These are phyloP conservation scores for Drosophila pseudoananassae DNA, from an alignment of 1,140 invertebrate species.

Conservation along the genomic window DNA sequence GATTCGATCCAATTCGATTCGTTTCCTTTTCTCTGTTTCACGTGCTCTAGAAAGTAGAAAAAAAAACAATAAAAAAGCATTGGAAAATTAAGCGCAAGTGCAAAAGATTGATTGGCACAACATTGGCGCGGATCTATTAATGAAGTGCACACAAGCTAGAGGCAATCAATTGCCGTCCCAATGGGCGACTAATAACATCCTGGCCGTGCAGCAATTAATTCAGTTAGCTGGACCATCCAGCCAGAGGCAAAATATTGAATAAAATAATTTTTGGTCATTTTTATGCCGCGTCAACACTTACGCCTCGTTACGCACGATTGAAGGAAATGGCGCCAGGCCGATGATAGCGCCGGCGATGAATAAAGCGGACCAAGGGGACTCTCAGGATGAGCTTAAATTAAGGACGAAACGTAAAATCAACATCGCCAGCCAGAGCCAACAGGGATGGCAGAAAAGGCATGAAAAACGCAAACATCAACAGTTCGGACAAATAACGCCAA, in stretches of 20 bases:
- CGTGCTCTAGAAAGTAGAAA: conserved; percentile 17
- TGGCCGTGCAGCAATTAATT: conserved; percentile 60
- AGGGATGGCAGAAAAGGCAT: conserved; percentile 45
- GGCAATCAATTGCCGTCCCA: conserved; percentile 56
- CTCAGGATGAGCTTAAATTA: conserved; percentile 49
- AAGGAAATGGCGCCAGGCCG: conserved; percentile 35
- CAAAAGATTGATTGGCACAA: conserved; percentile 77
- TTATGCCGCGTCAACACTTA: conserved; percentile 82
- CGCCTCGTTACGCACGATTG: conserved; percentile 72
- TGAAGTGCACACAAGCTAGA: conserved; percentile 56
- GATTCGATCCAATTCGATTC: conserved; percentile 8
- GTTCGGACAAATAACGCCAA: conserved; percentile 71
- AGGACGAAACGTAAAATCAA: conserved; percentile 57
- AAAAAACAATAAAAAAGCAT: conserved; percentile 18
- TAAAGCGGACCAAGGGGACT: conserved; percentile 9
- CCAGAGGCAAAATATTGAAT: conserved; percentile 65
- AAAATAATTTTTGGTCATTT: conserved; percentile 71
- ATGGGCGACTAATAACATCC: conserved; percentile 38
- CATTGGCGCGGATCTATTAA: conserved; percentile 68
- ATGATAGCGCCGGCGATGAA: conserved; percentile 42
- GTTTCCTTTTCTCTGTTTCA: conserved; percentile 21
- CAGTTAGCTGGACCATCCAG: conserved; percentile 32
- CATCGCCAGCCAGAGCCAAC: conserved; percentile 16
- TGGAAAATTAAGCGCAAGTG: conserved; percentile 70
- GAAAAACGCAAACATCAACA: conserved; percentile 82